Evolutionary conservation across 1,140 invertebrate species (phyloP), one percentile per base, ranked within the genome.

Genomic region (Brachionus plicatilis): DNA sequence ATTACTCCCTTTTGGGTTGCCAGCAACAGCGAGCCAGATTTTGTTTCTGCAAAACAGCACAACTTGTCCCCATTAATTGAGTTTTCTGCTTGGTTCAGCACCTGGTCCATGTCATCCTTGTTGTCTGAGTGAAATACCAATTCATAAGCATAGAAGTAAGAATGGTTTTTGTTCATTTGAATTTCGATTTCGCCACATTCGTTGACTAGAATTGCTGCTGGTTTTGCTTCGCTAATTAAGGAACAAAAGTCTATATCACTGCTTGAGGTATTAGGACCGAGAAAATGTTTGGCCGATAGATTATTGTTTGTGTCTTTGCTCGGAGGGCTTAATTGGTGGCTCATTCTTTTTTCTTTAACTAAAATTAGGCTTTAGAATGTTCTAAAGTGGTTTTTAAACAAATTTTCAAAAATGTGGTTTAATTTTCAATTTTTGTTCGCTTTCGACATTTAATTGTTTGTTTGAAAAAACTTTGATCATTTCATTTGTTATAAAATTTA

Each of bases 141-240:
- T 45, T 82, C 79, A 82, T 82, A 82, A 0, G 79, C 79, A 47
- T 65, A 68, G 43, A 82, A 82, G 17, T 82, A 82, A 9, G 53
- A 60, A 47, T 82, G 79, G 41, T 82, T 82, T 47, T 82, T 82
- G 53, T 82, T 82, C 65, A 82, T 82, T 82, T 82, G 79, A 43
- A 68, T 82, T 29, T 82, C 79, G 17, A 82, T 68, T 82, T 82
- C 79, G 24, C 79, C 79, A 27, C 79, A 82, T 65, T 82, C 79
- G 20, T 82, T 82, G 20, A 82, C 79, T 43, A 82, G 20, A 65
- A 82, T 82, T 12, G 79, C 79, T 11, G 79, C 79, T 68, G 79
- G 79, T 47, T 82, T 82, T 45, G 79, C 79, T 68, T 82, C 79
- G 27, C 79, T 82, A 12, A 82, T 82, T 45, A 82, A 68, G 20